These are phyloP conservation scores for Cyphomyrus plagiostoma DNA, from an alignment of 2,113 vertebrate species.

Conservation along the genomic window DNA sequence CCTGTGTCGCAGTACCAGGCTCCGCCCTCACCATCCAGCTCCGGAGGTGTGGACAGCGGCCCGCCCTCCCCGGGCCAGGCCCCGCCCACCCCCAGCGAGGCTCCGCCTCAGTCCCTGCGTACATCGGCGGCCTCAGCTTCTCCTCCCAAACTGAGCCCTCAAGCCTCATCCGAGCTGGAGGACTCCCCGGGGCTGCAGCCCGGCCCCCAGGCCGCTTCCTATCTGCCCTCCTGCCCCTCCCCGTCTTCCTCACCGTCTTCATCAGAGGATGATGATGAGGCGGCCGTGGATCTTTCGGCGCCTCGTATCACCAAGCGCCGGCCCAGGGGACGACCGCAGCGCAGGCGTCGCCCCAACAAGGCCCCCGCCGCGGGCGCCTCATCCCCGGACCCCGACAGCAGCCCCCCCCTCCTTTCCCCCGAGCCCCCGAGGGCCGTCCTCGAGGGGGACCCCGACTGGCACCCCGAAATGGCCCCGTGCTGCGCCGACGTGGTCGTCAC, in stretches of 20 bases:
- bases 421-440: conserved; percentile 51
- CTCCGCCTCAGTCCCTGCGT: conserved; percentile 24
- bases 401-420: conserved; percentile 18
- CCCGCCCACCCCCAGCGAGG: conserved; percentile 36
- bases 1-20: conserved; percentile 33
- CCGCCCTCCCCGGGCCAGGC: conserved; percentile 27
- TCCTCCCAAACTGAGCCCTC: conserved; percentile 33
- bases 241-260: conserved; percentile 66
- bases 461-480: conserved; percentile 83
- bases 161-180: conserved; percentile 26
- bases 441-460: conserved; percentile 77
- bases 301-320: conserved; percentile 56
- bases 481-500: conserved; percentile 93
- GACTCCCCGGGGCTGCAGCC: conserved; percentile 25
- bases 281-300: conserved; percentile 60
- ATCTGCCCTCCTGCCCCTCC: conserved; percentile 48
- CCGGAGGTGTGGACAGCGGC: conserved; percentile 52
- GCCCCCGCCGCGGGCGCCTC: conserved; percentile 25
- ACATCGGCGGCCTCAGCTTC: conserved; percentile 10
- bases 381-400: conserved; percentile 21
- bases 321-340: conserved; percentile 29
- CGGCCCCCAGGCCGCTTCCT: conserved; percentile 58
- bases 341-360: not conserved
- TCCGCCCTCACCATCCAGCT: conserved; percentile 55
- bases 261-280: conserved; percentile 62